phyloP scores from a whole-genome alignment of 2,113 vertebrate genomes.

The Eulacestoma nigropectus region DNA sequence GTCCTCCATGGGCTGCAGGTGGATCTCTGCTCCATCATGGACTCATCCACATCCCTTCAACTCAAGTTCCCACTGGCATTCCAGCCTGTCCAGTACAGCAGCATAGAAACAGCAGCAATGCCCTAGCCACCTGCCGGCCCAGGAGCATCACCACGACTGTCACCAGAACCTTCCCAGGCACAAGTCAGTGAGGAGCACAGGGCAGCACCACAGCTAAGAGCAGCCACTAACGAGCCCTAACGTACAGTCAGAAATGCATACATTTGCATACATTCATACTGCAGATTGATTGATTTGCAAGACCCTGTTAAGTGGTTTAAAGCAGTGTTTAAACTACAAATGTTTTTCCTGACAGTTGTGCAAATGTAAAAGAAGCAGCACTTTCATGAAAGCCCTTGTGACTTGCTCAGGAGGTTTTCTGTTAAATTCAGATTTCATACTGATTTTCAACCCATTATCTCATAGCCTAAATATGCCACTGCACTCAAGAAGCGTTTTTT shows the following conservation, averaged over 20 bases:
- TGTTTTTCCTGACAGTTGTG: neutral
- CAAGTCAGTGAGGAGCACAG: no score
- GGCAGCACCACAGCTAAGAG: neutral
- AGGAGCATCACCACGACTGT: neutral
- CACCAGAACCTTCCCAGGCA: no score
- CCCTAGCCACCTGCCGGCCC: neutral
- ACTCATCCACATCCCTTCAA: neutral
- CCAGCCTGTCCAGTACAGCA: neutral
- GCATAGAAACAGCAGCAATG: neutral
- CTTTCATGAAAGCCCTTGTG: neutral
- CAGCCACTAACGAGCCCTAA: fast-evolving
- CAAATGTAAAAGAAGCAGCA: neutral
- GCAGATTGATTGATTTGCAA: neutral
- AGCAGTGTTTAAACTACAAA: neutral
- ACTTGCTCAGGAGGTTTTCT: neutral
- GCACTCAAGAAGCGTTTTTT: neutral
- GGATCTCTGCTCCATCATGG: neutral
- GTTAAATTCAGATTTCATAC: neutral
- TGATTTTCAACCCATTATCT: neutral
- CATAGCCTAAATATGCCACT: neutral
- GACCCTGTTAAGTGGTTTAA: neutral
- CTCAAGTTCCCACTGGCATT: fast-evolving
- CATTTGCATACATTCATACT: fast-evolving
- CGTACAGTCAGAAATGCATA: neutral
- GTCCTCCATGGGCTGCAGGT: neutral